Evolutionary conservation across 2,113 vertebrate genomes (phyloP), one percentile per base, ranked within the genome.

Genomic region (Zeus faber): DNA sequence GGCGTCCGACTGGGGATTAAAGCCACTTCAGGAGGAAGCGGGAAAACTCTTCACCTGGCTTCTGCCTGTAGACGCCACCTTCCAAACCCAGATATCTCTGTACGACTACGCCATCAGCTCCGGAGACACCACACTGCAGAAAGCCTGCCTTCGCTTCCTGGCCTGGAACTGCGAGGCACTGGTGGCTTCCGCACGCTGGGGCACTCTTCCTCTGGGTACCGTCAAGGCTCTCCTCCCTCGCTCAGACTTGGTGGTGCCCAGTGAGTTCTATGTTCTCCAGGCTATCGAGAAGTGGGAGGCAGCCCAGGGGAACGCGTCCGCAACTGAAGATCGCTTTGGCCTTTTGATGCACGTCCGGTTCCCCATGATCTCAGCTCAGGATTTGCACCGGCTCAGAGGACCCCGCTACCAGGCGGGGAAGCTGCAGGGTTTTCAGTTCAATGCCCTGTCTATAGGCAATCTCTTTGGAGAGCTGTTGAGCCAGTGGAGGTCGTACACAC

Each of bases 341-440:
- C 47, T 90, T 17, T 0, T 88, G 21, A 39, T 63, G 21, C 29
- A 53, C 1, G 31, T 87, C n/a, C 74, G 71, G 1, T 88, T 91
- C 39, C 87, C 85, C 21, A 82, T 87, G 85, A 73, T 89, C 33
- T 41, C 37, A 1, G 76, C 79, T 2, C 22, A 72, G 31, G 48
- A 80, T 6, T 79, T 89, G 3, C 79, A 83, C 35, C 29, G 61
- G 16, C 64, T 89, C n/a, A 75, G 78, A 1, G 2, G 57, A 21
- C 50, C 27, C 0, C 44, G 74, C 37, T 70, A 87, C 29, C 37
- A 49, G 5, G 41, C 6, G 13, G 54, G 54, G 37, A 66, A 43
- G 1, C 35, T 85, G n/a, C 57, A 83, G 10, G 89, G 84, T 1
- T 83, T 83, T 54, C 65, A 87, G 55, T 89, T 89, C 74, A 84